Conservation (phyloP, 2,888 invertebrate genomes). For the Tubulanus polymorphus region DNA sequence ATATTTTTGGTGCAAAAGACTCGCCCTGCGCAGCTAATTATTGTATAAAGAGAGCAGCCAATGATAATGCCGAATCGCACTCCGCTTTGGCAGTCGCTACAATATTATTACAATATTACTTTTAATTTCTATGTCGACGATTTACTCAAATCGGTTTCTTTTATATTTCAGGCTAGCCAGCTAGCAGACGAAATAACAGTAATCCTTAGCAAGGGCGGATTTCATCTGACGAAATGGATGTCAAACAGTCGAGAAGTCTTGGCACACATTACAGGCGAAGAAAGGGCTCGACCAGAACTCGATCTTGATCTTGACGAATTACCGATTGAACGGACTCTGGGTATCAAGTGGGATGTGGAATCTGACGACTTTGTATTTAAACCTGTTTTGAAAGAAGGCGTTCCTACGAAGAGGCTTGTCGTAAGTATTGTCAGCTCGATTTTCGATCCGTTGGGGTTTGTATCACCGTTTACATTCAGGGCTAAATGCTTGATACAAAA, state of each 20-base stretch:
- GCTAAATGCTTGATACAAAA: background rate
- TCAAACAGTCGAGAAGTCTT: constrained; percentile 4
- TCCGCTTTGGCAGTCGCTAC: background rate
- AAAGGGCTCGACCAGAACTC: background rate
- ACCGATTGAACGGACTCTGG: constrained; percentile 4
- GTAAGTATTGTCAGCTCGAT: background rate
- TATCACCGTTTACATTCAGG: background rate
- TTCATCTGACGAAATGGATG: constrained; percentile 5
- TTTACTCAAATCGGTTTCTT: background rate
- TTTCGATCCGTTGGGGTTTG: background rate
- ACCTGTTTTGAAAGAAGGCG: background rate
- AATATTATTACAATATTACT: no score
- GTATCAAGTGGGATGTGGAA: constrained; percentile 6
- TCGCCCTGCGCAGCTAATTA: constrained; percentile 5
- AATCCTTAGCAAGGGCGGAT: background rate
- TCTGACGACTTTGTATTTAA: background rate
- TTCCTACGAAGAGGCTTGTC: background rate
- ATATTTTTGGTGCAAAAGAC: constrained; percentile 4
- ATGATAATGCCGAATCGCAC: background rate
- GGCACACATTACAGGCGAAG: constrained; percentile 3
- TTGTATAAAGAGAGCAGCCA: background rate
- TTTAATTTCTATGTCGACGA: constrained; percentile 12
- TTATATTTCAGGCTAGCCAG: background rate
- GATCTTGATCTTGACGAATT: background rate
- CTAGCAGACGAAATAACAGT: background rate